phyloP scores from a whole-genome alignment of 2,113 vertebrate species.

The Hucho hucho region DNA sequence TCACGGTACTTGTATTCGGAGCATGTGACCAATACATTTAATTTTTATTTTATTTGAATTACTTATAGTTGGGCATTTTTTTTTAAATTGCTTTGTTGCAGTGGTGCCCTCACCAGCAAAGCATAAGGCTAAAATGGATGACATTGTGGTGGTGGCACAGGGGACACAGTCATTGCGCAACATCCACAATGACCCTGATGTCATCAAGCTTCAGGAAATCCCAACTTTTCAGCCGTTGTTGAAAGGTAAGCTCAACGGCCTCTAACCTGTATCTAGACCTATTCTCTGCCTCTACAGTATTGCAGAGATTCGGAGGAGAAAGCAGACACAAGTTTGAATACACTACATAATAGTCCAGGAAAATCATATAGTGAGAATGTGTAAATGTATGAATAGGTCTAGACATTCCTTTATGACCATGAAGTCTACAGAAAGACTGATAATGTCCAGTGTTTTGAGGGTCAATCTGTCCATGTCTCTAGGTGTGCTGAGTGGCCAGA shows the following conservation, averaged over 20 bases:
- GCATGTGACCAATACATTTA: no score
- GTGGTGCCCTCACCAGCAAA: slow-evolving; percentile 89
- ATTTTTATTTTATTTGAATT: no score
- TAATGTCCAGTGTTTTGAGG: not conserved
- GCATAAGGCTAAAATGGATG: slow-evolving; percentile 96
- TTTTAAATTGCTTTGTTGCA: slow-evolving; percentile 44
- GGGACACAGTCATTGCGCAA: slow-evolving; percentile 90
- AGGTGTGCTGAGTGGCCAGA: slow-evolving; percentile 94
- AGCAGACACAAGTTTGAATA: no score
- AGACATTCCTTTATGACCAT: no score
- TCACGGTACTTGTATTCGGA: no score
- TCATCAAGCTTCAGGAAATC: slow-evolving; percentile 97
- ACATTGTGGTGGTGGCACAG: slow-evolving; percentile 92
- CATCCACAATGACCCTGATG: slow-evolving; percentile 94
- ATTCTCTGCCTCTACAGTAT: not conserved
- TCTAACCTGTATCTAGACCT: not conserved
- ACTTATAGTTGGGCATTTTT: not conserved
- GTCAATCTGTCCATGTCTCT: slow-evolving; percentile 8
- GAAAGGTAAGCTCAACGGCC: slow-evolving; percentile 78
- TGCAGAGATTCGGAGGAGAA: not conserved
- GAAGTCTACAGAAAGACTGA: no score
- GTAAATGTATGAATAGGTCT: no score
- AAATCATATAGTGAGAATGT: not conserved
- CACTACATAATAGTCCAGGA: no score
- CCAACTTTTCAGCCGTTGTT: slow-evolving; percentile 96